Evolutionary conservation across 2,797 vertebrate genomes (phyloP), one percentile per base, ranked within the genome.

Genomic region (Varecia variegata): DNA sequence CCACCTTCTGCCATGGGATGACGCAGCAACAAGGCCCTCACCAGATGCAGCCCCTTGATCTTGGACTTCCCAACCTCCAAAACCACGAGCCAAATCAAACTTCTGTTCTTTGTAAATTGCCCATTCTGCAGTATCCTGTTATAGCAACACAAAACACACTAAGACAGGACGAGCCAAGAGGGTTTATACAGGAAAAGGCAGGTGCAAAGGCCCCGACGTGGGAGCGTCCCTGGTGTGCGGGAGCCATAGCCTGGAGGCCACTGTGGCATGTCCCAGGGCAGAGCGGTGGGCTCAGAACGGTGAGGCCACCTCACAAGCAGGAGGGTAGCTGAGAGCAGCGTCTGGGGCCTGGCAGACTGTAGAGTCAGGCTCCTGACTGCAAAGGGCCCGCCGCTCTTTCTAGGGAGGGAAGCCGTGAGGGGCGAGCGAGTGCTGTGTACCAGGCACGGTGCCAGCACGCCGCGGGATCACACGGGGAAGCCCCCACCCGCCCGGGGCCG

Each of bases 141-240:
- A 9, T 7, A 52, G 74, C 32, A 35, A 35, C 74, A 23, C n/a
- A 25, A 35, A 77, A 8, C 20, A 6, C 27, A 35, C 47, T 35
- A 14, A 54, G 74, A 15, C 47, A 54, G 32, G 32, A 14, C 7
- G 30, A 65, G 60, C 65, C 65, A 10, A 20, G 4, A 7, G 52
- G 25, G 47, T 30, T 18, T 4, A 0, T 27, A 7, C 2, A 4
- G 67, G 38, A 43, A 56, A 58, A 81, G 35, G 81, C 18, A 27
- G 21, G 47, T 47, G 65, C 94, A 68, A 52, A 93, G 52, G 47
- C 30, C 82, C 74, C 5, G 58, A 32, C 70, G 50, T 27, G 10
- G 54, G 20, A 50, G 11, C 2, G 0, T 25, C 12, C 18, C 17
- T 30, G 54, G 35, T 0, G 0, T n/a, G 21, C 17, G 2, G 70